Base-by-base conservation (phyloP, 2,888 invertebrate genomes). In the Drosophila leonis region DNA sequence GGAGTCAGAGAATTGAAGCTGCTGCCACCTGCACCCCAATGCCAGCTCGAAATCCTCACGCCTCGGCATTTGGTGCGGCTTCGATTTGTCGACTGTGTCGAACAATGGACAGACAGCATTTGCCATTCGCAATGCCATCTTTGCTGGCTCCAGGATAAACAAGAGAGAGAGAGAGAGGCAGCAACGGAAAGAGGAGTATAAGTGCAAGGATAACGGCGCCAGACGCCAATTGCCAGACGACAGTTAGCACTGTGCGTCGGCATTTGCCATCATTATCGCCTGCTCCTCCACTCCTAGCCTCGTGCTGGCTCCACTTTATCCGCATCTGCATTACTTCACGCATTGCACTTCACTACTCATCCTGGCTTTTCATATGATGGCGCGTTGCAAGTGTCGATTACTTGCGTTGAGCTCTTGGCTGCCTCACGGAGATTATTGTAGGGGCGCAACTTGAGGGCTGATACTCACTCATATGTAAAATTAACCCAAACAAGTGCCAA, bases 21-120 rank as follows among this genome's bases (percentile, higher is more conserved):
- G 31, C 54, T 49, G n/a, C 44, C 46, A 74, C 41, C 54, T 59
- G 56, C 59, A 72, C 39, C 65, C 64, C 49, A 46, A 29, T 39
- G 12, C 18, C 54, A 27, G 12, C 18, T 29, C 27, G 18, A 10
- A 59, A 46, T 54, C 29, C 51, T 39, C 52, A 49, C 42, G 35
- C 51, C 60, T 56, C 60, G 65, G 67, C 63, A 44, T 59, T 62
- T 62, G 82, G 57, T 51, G 44, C 60, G 65, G 61, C 72, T 68
- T 77, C 75, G 82, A 84, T 78, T 78, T 80, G 83, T 74, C 48
- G 66, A 20, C 52, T 33, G 20, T 62, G 73, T 72, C 59, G 51
- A 44, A n/a, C 35, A 35, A 33, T 51, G 67, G 35, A 37, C 37
- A 52, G 24, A 63, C 48, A 41, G 60, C 54, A 49, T 54, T 60